Evolutionary conservation across 2,888 invertebrate genomes (phyloP).

Genomic region (Cephonodes hylas): DNA sequence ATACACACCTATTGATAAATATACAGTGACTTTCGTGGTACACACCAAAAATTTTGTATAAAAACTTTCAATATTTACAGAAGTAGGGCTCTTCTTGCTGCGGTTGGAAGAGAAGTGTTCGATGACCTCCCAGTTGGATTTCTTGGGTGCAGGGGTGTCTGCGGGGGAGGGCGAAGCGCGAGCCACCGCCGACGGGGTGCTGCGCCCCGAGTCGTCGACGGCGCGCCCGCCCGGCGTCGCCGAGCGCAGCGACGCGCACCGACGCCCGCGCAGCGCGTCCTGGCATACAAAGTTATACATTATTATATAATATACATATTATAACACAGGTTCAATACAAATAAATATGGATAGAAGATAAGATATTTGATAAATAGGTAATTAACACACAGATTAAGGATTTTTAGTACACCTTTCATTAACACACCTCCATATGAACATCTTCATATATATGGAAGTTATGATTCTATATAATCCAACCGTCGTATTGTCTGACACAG

Average conservation of each 20-base stretch:
- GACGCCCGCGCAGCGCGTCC: constrained; percentile 83
- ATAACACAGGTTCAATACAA: background rate
- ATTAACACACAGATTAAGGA: too few species aligned
- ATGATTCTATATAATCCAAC: too few species aligned
- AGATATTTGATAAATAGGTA: too few species aligned
- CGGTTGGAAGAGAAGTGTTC: constrained; percentile 89
- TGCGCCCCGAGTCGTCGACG: constrained; percentile 64
- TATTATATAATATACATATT: background rate
- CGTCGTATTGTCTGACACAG: too few species aligned
- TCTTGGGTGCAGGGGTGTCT: constrained; percentile 81
- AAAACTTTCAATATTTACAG: constrained; percentile 49
- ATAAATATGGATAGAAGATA: too few species aligned
- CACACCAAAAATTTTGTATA: too few species aligned
- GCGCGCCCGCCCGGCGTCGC: constrained; percentile 55
- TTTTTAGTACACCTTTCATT: too few species aligned
- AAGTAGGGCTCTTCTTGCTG: constrained; percentile 77
- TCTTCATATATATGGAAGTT: too few species aligned
- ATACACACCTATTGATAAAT: too few species aligned
- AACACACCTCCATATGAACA: too few species aligned
- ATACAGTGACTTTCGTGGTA: too few species aligned
- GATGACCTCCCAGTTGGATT: constrained; percentile 95
- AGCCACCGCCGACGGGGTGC: constrained; percentile 65
- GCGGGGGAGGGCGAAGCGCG: constrained; percentile 80
- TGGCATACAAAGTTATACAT: constrained; percentile 27
- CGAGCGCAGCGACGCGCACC: constrained; percentile 81